Evolutionary conservation across 2,888 invertebrate species (phyloP).

Genomic region (Hirtodrosophila trivittata): DNA sequence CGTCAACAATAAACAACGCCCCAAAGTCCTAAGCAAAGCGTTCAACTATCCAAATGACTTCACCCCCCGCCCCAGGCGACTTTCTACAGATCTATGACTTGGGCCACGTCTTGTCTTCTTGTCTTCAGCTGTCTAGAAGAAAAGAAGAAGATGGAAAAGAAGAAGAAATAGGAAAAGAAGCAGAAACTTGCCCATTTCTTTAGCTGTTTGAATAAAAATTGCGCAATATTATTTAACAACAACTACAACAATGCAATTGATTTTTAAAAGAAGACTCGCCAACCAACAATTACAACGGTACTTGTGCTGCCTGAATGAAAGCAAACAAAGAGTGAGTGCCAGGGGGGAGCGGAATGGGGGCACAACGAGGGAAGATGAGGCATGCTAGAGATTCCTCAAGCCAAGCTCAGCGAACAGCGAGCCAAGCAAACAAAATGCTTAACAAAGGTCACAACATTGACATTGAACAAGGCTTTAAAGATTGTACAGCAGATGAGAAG

Average conservation of each 20-base stretch:
- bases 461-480: constrained; percentile 63
- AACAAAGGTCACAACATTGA: constrained; percentile 78
- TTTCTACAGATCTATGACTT: constrained; percentile 21
- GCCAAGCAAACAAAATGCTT: constrained; percentile 70
- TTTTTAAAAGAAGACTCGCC: constrained; percentile 44
- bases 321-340: constrained; percentile 24
- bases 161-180: constrained; percentile 3
- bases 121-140: constrained; percentile 33
- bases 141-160: constrained; percentile 5
- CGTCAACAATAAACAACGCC: constrained; percentile 25
- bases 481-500: constrained; percentile 10
- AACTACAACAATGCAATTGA: constrained; percentile 51
- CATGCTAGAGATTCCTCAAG: constrained; percentile 50
- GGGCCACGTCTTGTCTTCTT: constrained; percentile 27
- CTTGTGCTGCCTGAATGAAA: constrained; percentile 61
- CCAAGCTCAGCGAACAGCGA: constrained; percentile 23
- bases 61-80: not conserved
- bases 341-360: constrained; percentile 3
- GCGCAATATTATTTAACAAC: constrained; percentile 76
- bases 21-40: constrained; percentile 32
- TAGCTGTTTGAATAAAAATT: constrained; percentile 69
- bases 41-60: not conserved
- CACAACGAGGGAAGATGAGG: constrained; percentile 6
- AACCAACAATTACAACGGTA: constrained; percentile 75
- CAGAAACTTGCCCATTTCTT: constrained; percentile 30